These are phyloP conservation scores for Deroplatys truncata DNA, from an alignment of 2,888 invertebrate species.

Conservation along the genomic window DNA sequence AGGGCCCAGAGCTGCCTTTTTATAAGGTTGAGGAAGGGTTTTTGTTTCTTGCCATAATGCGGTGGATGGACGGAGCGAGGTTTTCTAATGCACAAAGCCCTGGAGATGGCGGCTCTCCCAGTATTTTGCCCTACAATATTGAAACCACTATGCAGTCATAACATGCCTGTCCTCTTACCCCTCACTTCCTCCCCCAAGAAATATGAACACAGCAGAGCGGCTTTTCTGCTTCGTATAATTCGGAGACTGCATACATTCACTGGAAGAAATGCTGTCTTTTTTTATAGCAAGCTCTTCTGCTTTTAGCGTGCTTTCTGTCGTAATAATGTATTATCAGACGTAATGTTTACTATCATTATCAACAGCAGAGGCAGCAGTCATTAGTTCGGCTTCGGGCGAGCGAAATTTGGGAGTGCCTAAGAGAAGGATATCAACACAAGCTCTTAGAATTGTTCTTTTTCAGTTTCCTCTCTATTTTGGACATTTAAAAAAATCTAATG, in stretches of 20 bases:
- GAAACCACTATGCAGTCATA: background rate
- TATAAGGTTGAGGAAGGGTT: background rate
- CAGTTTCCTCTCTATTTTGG: too few relatives aligned
- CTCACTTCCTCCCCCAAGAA: background rate
- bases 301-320: background rate
- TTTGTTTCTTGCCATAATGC: background rate
- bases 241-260: background rate
- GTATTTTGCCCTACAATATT: background rate
- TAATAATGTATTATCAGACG: too few relatives aligned
- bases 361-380: too few relatives aligned
- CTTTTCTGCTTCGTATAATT: background rate
- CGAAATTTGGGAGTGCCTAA: too few relatives aligned
- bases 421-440: too few relatives aligned
- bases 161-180: background rate
- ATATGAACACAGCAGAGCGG: background rate
- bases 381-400: too few relatives aligned
- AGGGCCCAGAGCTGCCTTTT: background rate
- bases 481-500: too few relatives aligned
- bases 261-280: too few relatives aligned
- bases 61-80: background rate
- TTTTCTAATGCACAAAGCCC: background rate
- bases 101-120: background rate
- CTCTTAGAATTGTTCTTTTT: too few relatives aligned
- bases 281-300: background rate
- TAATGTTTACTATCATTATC: too few relatives aligned